Evolutionary conservation across 1,140 invertebrate species (phyloP).

Genomic region (Bombus vancouverensis): DNA sequence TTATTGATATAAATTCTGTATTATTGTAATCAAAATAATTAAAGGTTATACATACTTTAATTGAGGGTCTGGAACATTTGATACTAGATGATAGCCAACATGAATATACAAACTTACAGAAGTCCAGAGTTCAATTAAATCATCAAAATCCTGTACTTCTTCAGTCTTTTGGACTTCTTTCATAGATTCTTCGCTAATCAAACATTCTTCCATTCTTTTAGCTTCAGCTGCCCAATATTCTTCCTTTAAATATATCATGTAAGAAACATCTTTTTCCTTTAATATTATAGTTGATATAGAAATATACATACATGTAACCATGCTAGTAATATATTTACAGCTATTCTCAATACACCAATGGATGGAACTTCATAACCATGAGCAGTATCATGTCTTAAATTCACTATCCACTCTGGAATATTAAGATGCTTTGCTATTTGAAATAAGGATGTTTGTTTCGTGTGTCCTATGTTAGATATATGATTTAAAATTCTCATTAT

Average conservation of each 20-base stretch:
- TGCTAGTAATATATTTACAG: slow-evolving; percentile 82
- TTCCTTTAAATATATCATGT: slow-evolving; percentile 61
- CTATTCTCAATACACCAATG: slow-evolving; percentile 83
- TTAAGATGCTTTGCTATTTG: slow-evolving; percentile 83
- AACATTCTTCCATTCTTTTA: slow-evolving; percentile 68
- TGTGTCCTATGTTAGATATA: slow-evolving; percentile 82
- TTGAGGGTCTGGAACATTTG: slow-evolving; percentile 71
- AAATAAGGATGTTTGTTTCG: slow-evolving; percentile 82
- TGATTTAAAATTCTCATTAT: slow-evolving; percentile 86
- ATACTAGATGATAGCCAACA: slow-evolving; percentile 66
- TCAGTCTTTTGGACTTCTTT: slow-evolving; percentile 62
- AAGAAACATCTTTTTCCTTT: not conserved
- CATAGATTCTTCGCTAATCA: slow-evolving; percentile 62
- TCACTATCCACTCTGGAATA: slow-evolving; percentile 87
- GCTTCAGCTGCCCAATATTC: slow-evolving; percentile 74
- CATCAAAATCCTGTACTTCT: slow-evolving; percentile 62
- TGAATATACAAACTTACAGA: slow-evolving; percentile 74
- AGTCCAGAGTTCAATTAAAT: slow-evolving; percentile 77
- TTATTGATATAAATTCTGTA: slow-evolving; percentile 1
- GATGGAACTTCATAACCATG: slow-evolving; percentile 85
- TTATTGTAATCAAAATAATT: not conserved
- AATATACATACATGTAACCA: slow-evolving; percentile 84
- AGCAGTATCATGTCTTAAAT: slow-evolving; percentile 86
- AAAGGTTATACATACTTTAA: slow-evolving; percentile 66
- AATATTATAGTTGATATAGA: not conserved